phyloP scores from a whole-genome alignment of 2,797 vertebrate genomes.

The Gastrophryne carolinensis region DNA sequence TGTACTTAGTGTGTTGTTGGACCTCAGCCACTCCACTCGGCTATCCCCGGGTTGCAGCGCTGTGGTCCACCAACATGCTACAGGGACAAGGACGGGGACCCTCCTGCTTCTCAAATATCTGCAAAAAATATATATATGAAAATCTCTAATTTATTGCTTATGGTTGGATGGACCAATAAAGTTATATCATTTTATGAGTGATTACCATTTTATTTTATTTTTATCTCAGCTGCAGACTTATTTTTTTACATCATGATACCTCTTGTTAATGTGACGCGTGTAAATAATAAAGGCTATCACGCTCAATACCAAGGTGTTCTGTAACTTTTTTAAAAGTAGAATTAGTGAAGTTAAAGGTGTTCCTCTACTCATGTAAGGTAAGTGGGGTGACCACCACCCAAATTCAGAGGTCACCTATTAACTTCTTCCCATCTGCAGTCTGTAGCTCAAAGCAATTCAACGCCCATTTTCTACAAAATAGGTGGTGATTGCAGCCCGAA shows the following conservation, averaged over 20 bases:
- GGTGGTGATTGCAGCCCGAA: no score
- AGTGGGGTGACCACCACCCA: no score
- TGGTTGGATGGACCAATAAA: conserved; percentile 29
- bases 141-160: neutral
- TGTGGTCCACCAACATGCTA: neutral
- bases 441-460: no score
- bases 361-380: no score
- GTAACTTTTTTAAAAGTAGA: neutral
- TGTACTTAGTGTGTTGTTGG: neutral
- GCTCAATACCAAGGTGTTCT: neutral
- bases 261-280: conserved; percentile 34
- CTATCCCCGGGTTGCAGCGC: neutral
- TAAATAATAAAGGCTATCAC: conserved; percentile 10
- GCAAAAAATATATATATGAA: neutral
- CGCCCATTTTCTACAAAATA: no score
- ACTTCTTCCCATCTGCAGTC: no score
- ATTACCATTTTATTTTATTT: conserved; percentile 40
- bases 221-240: conserved; percentile 22
- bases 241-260: conserved; percentile 38
- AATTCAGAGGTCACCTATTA: no score
- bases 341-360: no score
- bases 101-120: conserved; percentile 5
- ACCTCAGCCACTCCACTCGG: neutral
- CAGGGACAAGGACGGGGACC: neutral
- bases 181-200: conserved; percentile 31